Percentiles rank a stretch among this genome's conserved stretches.
Evolutionary conservation across 2,797 vertebrate genomes (phyloP).

Genomic region (Stomatorhinus walkeri): DNA sequence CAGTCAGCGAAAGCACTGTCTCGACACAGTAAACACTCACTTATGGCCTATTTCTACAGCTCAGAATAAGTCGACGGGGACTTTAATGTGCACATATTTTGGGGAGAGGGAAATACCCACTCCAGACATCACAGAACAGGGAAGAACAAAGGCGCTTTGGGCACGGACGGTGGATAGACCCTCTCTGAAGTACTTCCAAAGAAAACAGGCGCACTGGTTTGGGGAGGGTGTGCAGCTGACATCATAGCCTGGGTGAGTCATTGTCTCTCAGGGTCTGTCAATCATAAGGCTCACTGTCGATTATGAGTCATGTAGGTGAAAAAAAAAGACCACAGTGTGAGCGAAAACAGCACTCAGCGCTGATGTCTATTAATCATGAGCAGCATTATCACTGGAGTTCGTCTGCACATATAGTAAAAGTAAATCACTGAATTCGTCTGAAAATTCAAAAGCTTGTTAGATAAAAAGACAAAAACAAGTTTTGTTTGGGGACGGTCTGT

Average conservation of each 20-base stretch:
- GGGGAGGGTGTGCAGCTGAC: not conserved
- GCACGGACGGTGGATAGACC: not conserved
- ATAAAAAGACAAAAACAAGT: not conserved
- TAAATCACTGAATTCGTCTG: not conserved
- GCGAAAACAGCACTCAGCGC: not conserved
- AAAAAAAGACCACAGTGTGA: not conserved
- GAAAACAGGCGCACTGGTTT: not conserved
- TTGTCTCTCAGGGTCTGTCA: not conserved
- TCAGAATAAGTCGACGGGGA: not conserved
- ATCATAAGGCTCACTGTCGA: not conserved
- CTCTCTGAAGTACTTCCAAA: not conserved
- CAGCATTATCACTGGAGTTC: not conserved
- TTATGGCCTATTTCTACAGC: not conserved
- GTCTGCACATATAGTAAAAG: not conserved
- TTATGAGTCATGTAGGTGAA: slow-evolving; percentile 14
- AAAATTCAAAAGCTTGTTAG: not conserved
- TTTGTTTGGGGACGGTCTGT: not conserved
- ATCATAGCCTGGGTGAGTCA: slow-evolving; percentile 12
- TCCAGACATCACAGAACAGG: not conserved
- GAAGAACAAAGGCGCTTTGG: not conserved
- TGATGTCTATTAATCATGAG: not conserved
- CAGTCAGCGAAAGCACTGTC: not conserved
- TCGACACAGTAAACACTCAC: not conserved
- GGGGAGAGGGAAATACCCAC: not conserved
- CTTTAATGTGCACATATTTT: not conserved